A percentile compares a stretch with the other conserved stretches of the same genome.
Evolutionary conservation across 2,888 invertebrate genomes (phyloP).

Genomic region (Piscicola geometra): DNA sequence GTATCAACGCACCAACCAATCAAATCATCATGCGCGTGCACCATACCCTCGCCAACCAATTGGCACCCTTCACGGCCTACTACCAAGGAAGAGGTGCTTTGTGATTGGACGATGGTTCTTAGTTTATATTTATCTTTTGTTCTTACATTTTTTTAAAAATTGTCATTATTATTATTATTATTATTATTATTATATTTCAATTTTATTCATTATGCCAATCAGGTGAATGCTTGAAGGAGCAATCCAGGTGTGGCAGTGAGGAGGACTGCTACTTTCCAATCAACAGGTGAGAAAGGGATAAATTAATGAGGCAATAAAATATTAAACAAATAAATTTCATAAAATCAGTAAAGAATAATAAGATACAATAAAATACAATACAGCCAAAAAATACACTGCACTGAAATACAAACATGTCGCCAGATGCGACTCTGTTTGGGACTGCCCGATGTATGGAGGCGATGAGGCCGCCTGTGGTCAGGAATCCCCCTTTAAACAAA

Average conservation of each 20-base stretch:
- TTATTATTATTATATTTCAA: no score
- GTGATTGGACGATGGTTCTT: no score
- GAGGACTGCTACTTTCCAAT: slow-evolving; percentile 28
- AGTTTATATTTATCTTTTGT: no score
- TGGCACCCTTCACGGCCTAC: background rate
- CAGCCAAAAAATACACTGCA: no score
- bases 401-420: no score
- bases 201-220: no score
- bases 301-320: background rate
- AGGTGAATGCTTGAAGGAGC: slow-evolving; percentile 36
- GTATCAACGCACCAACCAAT: background rate
- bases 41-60: background rate
- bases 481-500: background rate
- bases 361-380: no score
- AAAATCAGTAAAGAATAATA: no score
- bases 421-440: slow-evolving; percentile 6
- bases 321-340: background rate
- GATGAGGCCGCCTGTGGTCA: background rate
- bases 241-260: slow-evolving; percentile 30
- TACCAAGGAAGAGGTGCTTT: slow-evolving; percentile 6
- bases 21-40: background rate
- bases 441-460: background rate
- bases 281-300: background rate
- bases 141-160: no score
- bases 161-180: no score